Evolutionary conservation across 1,140 invertebrate genomes (phyloP), one percentile per base, ranked within the genome.

Genomic region (Drosophila prosaltans): DNA sequence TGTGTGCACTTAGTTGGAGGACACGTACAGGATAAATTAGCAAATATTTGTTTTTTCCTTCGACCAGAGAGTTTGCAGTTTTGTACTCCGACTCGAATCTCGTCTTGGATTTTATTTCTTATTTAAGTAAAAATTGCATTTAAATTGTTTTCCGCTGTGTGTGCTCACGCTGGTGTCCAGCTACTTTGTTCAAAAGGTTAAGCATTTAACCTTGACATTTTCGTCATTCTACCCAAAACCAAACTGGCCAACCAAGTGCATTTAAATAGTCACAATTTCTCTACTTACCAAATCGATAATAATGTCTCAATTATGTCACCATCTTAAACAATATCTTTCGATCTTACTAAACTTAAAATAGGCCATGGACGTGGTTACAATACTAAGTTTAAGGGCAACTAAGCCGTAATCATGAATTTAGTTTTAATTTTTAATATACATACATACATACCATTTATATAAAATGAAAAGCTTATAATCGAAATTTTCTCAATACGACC

Each of bases 51-150:
- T 84, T 88, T 81, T 79, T 84, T 73, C 59, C 58, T 54, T 67
- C 43, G 55, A 51, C 39, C 41, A 51, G 5, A 65, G 62, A 65
- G 62, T 39, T 66, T 58, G 69, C 65, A 30, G 65, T 26, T 58
- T 58, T 72, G 40, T 74, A 67, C 30, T 63, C 64, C 62, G 83
- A 21, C 70, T 69, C 41, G 30, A 48, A 7, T 48, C 45, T 48
- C 45, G 21, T 9, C 45, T 51, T 51, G 62, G 71, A 81, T 90
- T 89, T 89, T 89, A 89, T 89, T 89, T 89, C 84, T 89, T 89
- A 89, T 90, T 89, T 89, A 89, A 89, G 84, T 78, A 89, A 89
- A 89, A 89, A 90, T 89, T 84, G 85, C 84, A 89, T 89, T 89
- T 89, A 89, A 90, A 89, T 89, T 90, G 84, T 89, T 88, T 63